Evolutionary conservation across 2,797 vertebrate species (phyloP), one percentile per base, ranked within the genome.

Genomic region (Chromobotia macracanthus): DNA sequence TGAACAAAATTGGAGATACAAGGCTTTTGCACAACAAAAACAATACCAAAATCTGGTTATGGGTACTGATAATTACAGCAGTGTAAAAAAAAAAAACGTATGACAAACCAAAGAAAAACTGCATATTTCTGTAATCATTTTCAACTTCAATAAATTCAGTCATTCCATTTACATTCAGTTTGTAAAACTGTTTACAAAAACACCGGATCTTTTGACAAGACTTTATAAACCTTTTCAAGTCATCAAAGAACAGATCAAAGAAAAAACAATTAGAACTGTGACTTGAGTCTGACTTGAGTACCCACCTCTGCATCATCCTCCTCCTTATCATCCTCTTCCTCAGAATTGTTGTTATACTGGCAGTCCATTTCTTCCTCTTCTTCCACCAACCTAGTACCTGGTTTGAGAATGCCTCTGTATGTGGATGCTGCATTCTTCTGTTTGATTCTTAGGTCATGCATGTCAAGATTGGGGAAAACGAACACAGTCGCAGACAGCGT

Each of bases 401-500:
- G 9, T 65, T 65, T 4, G 1, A 65, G 35, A 41, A 65, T 41
- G 18, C 63, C 35, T 65, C 63, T 41, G n/a, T 65, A 65, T n/a
- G 18, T 41, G n/a, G 31, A 65, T 65, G 38, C 51, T 31, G 21
- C 38, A 63, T 38, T 71, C 66, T 61, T 21, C 56, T 78, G 44
- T 21, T 70, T 51, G 18, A 10, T 28, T 56, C 46, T 41, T 1
- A 68, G 48, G 28, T 67, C 48, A n/a, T n/a, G n/a, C n/a, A n/a
- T n/a, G n/a, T n/a, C n/a, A n/a, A n/a, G n/a, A n/a, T n/a, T n/a
- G n/a, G n/a, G n/a, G n/a, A n/a, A n/a, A n/a, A n/a, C n/a, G n/a
- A n/a, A n/a, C n/a, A n/a, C n/a, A n/a, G n/a, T n/a, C n/a, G n/a
- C n/a, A n/a, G n/a, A n/a, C n/a, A n/a, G n/a, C n/a, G n/a, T n/a